phyloP scores from a whole-genome alignment of 2,888 invertebrate genomes.

The Brenthis hecate region DNA sequence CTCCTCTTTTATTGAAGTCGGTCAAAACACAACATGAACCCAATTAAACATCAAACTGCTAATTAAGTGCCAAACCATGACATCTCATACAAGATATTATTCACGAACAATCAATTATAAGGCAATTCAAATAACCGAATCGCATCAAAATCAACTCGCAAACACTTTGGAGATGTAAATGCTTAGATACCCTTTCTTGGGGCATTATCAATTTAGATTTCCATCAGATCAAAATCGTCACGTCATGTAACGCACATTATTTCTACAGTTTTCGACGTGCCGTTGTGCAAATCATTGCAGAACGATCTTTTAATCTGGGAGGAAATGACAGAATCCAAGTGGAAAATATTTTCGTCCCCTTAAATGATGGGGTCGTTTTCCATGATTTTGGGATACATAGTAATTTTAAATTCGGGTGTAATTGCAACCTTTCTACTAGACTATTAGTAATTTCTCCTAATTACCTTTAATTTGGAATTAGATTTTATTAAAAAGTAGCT shows the following conservation, averaged over 20 bases:
- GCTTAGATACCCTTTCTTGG: conserved; percentile 45
- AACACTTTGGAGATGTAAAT: conserved; percentile 18
- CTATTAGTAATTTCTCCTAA: too few relatives aligned
- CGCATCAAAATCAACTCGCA: conserved; percentile 1
- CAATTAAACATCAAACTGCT: too few relatives aligned
- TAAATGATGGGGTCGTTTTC: conserved; percentile 20
- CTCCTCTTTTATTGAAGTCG: too few relatives aligned
- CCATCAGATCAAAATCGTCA: conserved; percentile 61
- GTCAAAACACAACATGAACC: too few relatives aligned
- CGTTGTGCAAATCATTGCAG: conserved; percentile 45
- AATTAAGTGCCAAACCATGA: too few relatives aligned
- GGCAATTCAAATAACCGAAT: background rate
- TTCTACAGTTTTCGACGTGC: conserved; percentile 55
- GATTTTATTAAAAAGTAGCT: too few relatives aligned
- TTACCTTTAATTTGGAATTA: too few relatives aligned
- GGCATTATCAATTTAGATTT: conserved; percentile 58
- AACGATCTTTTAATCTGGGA: conserved; percentile 38
- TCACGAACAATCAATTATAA: background rate
- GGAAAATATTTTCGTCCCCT: conserved; percentile 45
- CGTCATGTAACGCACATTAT: conserved; percentile 64
- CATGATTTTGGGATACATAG: background rate
- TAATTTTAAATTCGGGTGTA: too few relatives aligned
- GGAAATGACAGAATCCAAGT: conserved; percentile 48
- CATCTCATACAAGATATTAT: too few relatives aligned
- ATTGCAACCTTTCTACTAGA: background rate